Evolutionary conservation across 2,888 invertebrate genomes (phyloP).

Genomic region (Schrankia costaestrigalis): DNA sequence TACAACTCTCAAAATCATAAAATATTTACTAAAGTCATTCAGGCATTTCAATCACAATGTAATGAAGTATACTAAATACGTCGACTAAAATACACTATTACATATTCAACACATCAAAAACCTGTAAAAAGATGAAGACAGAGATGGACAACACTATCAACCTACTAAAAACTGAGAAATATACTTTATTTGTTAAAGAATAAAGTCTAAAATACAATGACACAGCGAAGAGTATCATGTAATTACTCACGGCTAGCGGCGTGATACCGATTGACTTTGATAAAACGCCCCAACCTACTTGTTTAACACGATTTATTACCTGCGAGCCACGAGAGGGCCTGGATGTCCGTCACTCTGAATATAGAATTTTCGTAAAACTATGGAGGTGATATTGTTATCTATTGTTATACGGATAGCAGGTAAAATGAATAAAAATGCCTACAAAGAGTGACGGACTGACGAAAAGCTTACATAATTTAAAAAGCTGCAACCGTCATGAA

Average conservation of each 20-base stretch:
- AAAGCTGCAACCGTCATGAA: no score
- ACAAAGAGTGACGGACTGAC: no score
- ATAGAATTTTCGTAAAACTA: slow-evolving; percentile 32
- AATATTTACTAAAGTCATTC: no score
- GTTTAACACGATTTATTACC: slow-evolving; percentile 80
- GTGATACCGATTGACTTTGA: slow-evolving; percentile 78
- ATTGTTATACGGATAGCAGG: no score
- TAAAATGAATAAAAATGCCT: no score
- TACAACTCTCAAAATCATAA: no score
- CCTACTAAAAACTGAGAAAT: slow-evolving; percentile 1
- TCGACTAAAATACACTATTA: slow-evolving; percentile 24
- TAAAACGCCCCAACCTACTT: slow-evolving; percentile 79
- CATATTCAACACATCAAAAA: slow-evolving; percentile 25
- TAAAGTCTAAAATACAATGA: slow-evolving; percentile 21
- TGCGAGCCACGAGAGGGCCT: slow-evolving; percentile 65
- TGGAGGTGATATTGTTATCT: slow-evolving; percentile 25
- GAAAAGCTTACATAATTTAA: no score
- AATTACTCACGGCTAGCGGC: slow-evolving; percentile 72
- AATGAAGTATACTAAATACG: slow-evolving; percentile 14
- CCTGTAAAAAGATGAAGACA: slow-evolving; percentile 33
- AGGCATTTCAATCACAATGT: slow-evolving; percentile 4
- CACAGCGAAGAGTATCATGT: slow-evolving; percentile 38
- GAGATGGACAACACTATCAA: slow-evolving; percentile 32
- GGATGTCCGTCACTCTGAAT: slow-evolving; percentile 40
- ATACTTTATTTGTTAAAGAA: slow-evolving; percentile 8